Evolutionary conservation across 2,888 invertebrate species (phyloP), one percentile per base, ranked within the genome.

Genomic region (Pilophorus perplexus): DNA sequence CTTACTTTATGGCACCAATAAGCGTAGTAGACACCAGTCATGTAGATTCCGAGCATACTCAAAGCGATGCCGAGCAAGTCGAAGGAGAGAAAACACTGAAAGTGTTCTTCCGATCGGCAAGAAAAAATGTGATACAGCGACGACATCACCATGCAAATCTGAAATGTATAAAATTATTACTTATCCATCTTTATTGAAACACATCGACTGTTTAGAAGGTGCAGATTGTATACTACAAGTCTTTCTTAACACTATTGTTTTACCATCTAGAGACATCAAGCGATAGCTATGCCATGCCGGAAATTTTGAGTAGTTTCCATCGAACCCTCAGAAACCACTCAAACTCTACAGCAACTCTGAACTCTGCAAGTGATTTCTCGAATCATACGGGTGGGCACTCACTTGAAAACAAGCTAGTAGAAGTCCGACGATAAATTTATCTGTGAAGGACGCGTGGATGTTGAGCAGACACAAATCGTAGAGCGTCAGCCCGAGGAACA

Each of bases 21-120:
- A 10, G 95, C 95, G 77, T 94, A 95, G 78, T 97, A 95, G 71
- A 97, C 90, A 64, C 95, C 96, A 23, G 94, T 93, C 70, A 94
- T 87, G 78, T 96, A 97, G 76, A 96, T 94, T 64, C 94, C 95
- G 57, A 96, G 83, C 71, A 97, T 80, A 33, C 94, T 94, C 57
- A 95, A 80, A 12, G 94, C 92, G 70, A 97, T 95, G 16, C 97
- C 97, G 74, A 95, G 88, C 66, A 97, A 83, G 76, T 97, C 97
- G 75, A 90, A 89, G 73, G 90, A 88, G 42, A 97, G 81, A 80
- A 93, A 96, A 71, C 87, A 83, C 76, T 88, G 84, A 78, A 90
- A 92, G 72, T 90, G 90, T 73, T 85, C 81, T 76, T 91, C 91
- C 6, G 94, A 95, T 71, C 90, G 86, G 75, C 96, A 97, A 28